These are phyloP conservation scores for Calidris pugnax DNA, from an alignment of 2,113 vertebrate genomes.

Conservation along the genomic window DNA sequence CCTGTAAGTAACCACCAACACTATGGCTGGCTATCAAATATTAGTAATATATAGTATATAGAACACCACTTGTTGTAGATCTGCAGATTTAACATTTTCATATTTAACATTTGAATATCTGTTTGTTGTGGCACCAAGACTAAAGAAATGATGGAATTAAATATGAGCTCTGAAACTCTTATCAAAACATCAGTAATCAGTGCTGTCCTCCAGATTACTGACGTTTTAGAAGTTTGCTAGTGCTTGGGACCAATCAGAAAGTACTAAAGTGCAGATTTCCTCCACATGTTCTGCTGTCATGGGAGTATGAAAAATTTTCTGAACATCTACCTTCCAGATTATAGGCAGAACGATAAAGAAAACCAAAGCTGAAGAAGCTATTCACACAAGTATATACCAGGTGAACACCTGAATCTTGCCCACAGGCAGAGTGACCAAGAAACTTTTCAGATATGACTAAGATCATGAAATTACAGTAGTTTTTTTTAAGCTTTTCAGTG, in stretches of 20 bases:
- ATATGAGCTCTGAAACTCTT: not conserved
- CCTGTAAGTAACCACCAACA: not conserved
- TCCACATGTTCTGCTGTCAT: not conserved
- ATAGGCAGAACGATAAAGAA: not conserved
- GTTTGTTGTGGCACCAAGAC: not conserved
- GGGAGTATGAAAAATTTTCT: not conserved
- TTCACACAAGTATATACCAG: not conserved
- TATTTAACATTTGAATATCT: not conserved
- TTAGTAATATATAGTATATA: not conserved
- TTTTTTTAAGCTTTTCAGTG: not conserved
- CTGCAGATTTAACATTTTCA: not conserved
- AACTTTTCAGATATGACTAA: not conserved
- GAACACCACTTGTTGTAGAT: not conserved
- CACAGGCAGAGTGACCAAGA: not conserved
- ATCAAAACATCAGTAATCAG: not conserved
- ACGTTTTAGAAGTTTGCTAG: not conserved
- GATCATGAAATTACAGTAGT: not conserved
- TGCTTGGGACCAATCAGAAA: not conserved
- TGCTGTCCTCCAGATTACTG: not conserved
- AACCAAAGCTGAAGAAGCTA: not conserved
- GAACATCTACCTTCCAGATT: not conserved
- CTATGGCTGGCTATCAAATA: not conserved
- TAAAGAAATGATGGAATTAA: not conserved
- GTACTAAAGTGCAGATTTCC: accelerated
- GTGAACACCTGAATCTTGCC: not conserved